A percentile compares a stretch with the other conserved stretches of the same genome.
Conservation (phyloP, 2,797 vertebrate species). For the Neopelma chrysocephalum region DNA sequence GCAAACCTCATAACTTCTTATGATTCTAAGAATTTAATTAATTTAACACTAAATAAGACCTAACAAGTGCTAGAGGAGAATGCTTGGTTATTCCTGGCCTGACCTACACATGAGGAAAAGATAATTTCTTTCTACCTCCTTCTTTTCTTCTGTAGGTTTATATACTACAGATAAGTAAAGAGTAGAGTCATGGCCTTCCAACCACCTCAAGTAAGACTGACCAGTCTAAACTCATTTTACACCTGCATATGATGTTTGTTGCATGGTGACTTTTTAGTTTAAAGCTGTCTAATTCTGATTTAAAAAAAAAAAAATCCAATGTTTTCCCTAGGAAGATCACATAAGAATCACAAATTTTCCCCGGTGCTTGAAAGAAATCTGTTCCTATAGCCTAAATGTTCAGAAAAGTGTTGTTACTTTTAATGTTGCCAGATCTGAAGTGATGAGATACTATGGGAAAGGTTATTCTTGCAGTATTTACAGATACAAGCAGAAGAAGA, state of each 20-base stretch:
- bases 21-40: background rate
- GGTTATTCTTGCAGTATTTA: conserved; percentile 68
- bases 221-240: background rate
- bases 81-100: background rate
- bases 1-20: background rate
- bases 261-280: background rate
- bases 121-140: background rate
- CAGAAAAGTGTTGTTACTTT: conserved; percentile 68
- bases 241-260: background rate
- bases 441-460: conserved; percentile 62
- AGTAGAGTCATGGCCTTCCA: background rate
- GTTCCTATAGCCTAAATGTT: conserved; percentile 68
- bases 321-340: conserved; percentile 58
- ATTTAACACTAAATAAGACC: background rate
- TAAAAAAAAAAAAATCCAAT: background rate
- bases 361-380: conserved; percentile 63
- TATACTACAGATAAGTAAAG: background rate
- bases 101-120: background rate
- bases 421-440: conserved; percentile 63
- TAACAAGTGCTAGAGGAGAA: background rate
- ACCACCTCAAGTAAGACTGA: background rate
- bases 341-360: conserved; percentile 66
- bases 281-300: background rate
- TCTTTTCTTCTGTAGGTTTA: background rate
- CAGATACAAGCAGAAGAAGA: conserved; percentile 69